Base-by-base conservation (phyloP, 2,113 vertebrate species). In the Entelurus aequoreus region DNA sequence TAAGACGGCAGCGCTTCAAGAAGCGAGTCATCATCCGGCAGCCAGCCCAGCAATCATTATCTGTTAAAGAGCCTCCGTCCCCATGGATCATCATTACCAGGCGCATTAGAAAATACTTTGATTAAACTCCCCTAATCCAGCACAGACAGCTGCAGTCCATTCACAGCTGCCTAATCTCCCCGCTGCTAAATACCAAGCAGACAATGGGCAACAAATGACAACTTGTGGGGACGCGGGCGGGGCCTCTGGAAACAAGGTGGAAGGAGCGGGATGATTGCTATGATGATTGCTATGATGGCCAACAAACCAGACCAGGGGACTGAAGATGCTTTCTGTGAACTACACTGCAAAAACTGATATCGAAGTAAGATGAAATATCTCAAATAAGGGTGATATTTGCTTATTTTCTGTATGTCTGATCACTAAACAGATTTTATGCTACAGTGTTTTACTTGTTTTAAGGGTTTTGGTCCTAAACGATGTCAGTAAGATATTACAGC, bases 101-200 rank as follows among this genome's bases (percentile, higher is more conserved):
- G 89, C 93, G 92, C 93, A 95, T 96, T 96, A 95, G 94, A 84
- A 95, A 96, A 95, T 95, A 95, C 94, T 97, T 95, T 96, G 95
- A 96, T 97, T 96, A 95, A 95, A 97, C 93, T 94, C 92, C 92
- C 89, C 93, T 94, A 95, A 96, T 95, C 94, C 94, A 93, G 93
- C 95, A 89, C 92, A 94, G 93, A 94, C 94, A 96, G 93, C 94
- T 95, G 94, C 92, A 92, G 92, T 94, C 93, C 92, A 94, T 95
- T 95, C 94, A 94, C 93, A 86, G 94, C 93, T 94, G 94, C 93
- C 93, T 94, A 94, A 95, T 95, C 94, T 94, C 76, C 80, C 89
- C 86, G 88, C 71, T 90, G 91, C 93, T 93, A 93, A 94, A 95
- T 84, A 93, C 92, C 92, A 92, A 90, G 89, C 90, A 96, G 92